Base-by-base conservation (phyloP, 2,113 vertebrate genomes). In the Phylloscopus trochiloides region DNA sequence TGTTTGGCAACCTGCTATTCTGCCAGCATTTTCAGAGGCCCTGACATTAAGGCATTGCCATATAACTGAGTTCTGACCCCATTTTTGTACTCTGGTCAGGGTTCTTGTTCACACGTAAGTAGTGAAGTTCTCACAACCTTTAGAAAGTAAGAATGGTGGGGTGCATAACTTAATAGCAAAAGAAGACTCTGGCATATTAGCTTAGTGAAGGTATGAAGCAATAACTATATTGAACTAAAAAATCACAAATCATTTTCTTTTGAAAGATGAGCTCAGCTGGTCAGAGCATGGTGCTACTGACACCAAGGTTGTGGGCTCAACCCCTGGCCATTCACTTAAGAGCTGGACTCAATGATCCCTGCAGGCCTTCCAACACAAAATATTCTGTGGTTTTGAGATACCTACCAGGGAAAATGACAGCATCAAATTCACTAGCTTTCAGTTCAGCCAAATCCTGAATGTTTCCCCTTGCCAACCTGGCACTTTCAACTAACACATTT, bases 401-500 rank as follows among this genome's bases (percentile, higher is more conserved):
- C 92, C 74, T 94, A 98, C 98, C 98, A 79, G 98, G 98, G 89
- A 98, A 97, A 87, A 98, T 96, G 20, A 98, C 70, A 2, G 99
- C 98, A 66, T 98, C 97, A 2, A 98, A 97, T 67, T 98, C 97
- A 62, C 94, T 91, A 58, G 94, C 96, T 54, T 92, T 96, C 88
- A 98, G 97, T 58, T 98, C 97, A 22, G 98, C 97, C 95, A 99
- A 94, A 91, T 98, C 98, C 77, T 97, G 97, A 84, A 98, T 97
- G 45, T 98, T 97, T 42, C 98, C 98, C n/a, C 96, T 96, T 40
- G 98, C 98, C 91, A 98, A 86, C 42, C 98, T 97, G 34, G 98
- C 98, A 50, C 98, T 98, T 96, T 98, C 98, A 77, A 98, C 98
- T 68, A 98, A 92, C 38, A 98, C 98, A 62, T 98, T 98, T 70